phyloP scores from a whole-genome alignment of 1,140 invertebrate species.

The Philotrypesis tridentata region DNA sequence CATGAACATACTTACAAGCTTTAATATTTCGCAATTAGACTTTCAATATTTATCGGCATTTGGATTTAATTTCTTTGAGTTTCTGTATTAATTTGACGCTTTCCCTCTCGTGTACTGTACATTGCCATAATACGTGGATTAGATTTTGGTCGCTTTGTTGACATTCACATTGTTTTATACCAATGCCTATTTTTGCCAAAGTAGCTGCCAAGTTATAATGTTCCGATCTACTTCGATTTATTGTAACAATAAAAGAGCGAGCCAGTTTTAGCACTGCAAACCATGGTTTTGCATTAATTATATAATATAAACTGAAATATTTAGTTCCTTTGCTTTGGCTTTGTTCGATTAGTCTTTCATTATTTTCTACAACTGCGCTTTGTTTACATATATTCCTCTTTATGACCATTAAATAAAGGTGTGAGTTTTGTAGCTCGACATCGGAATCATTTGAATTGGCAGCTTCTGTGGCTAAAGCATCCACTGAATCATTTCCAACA shows the following conservation, averaged over 20 bases:
- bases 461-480: conserved; percentile 21
- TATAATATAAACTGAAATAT: conserved; percentile 13
- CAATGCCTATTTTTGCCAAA: conserved; percentile 26
- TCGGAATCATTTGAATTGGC: not conserved
- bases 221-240: conserved; percentile 37
- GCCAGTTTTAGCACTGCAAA: not conserved
- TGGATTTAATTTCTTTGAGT: not conserved
- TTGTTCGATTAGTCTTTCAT: not conserved
- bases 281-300: not conserved
- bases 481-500: conserved; percentile 13
- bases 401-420: conserved; percentile 2
- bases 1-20: no score
- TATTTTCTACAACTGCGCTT: not conserved
- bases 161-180: conserved; percentile 9
- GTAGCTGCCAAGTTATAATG: conserved; percentile 44
- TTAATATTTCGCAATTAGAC: not conserved
- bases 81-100: not conserved
- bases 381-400: not conserved
- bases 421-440: not conserved
- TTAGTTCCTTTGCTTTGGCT: no score
- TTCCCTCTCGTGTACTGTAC: not conserved
- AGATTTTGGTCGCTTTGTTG: conserved; percentile 25
- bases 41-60: conserved; percentile 6
- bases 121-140: conserved; percentile 44
- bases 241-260: conserved; percentile 29